Conservation (phyloP, 2,888 invertebrate genomes). For the Lymantria dispar region DNA sequence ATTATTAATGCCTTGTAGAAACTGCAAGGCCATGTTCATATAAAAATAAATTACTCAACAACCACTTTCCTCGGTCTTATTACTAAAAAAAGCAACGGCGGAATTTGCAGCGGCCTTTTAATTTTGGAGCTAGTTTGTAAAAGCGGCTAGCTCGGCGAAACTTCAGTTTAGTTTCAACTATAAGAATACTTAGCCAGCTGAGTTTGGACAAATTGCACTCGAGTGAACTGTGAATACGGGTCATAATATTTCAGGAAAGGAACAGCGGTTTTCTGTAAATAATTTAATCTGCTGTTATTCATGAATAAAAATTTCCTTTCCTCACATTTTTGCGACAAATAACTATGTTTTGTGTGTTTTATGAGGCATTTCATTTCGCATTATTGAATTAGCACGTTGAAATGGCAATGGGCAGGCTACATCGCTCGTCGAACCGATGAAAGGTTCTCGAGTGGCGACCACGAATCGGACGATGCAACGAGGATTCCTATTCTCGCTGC, state of each 20-base stretch:
- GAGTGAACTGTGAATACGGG: conserved; percentile 45
- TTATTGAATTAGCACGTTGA: too few relatives aligned
- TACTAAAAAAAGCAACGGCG: conserved; percentile 12
- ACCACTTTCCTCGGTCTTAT: conserved; percentile 6
- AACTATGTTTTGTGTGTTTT: too few relatives aligned
- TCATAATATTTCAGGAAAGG: conserved; percentile 13
- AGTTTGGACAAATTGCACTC: conserved; percentile 69
- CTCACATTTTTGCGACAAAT: too few relatives aligned
- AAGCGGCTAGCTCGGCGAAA: conserved; percentile 44
- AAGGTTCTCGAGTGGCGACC: too few relatives aligned
- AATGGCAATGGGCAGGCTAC: too few relatives aligned
- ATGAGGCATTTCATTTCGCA: too few relatives aligned
- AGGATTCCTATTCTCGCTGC: too few relatives aligned
- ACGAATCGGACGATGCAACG: too few relatives aligned
- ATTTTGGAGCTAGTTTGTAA: conserved; percentile 26
- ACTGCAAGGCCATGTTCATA: neutral
- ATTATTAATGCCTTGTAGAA: neutral
- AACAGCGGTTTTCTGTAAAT: conserved; percentile 2
- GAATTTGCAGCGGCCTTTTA: conserved; percentile 27
- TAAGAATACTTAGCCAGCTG: conserved; percentile 54
- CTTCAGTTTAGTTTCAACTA: conserved; percentile 61
- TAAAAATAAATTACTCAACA: conserved; percentile 7
- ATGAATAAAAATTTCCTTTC: too few relatives aligned
- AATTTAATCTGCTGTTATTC: neutral
- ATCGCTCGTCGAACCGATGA: too few relatives aligned